Conservation (phyloP, 2,797 vertebrate genomes). For the Silurus aristotelis region DNA sequence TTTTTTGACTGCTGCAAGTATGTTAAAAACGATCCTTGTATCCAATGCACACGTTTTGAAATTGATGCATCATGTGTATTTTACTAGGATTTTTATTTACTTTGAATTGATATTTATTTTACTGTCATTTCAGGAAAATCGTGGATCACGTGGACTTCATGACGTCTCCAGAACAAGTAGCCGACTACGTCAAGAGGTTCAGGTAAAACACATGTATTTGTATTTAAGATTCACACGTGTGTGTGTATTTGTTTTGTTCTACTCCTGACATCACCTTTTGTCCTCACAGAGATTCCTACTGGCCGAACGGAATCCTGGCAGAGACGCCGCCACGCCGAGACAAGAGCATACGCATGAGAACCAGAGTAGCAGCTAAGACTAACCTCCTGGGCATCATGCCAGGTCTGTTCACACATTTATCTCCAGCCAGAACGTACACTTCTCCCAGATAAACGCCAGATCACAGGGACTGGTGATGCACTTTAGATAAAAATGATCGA, state of each 20-base stretch:
- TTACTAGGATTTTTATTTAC: neutral
- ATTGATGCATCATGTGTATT: neutral
- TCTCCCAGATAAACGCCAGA: too few species aligned
- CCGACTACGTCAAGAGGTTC: slow-evolving; percentile 96
- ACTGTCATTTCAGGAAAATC: slow-evolving; percentile 86
- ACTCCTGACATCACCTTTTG: neutral
- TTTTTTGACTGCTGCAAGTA: too few species aligned
- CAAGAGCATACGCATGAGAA: slow-evolving; percentile 93
- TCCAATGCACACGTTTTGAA: too few species aligned
- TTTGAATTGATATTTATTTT: neutral
- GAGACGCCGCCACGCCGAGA: slow-evolving; percentile 89
- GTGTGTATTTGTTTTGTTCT: neutral
- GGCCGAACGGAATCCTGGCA: slow-evolving; percentile 97
- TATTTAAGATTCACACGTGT: neutral
- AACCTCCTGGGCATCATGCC: slow-evolving; percentile 96
- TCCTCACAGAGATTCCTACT: slow-evolving; percentile 88
- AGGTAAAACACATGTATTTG: slow-evolving; percentile 74
- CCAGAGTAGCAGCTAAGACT: slow-evolving; percentile 93
- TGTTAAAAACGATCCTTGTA: too few species aligned
- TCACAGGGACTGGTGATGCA: too few species aligned
- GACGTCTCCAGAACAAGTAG: slow-evolving; percentile 97
- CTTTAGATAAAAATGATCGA: too few species aligned
- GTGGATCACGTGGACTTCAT: slow-evolving; percentile 97
- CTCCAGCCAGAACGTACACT: too few species aligned
- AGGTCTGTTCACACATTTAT: slow-evolving; percentile 70